phyloP scores from a whole-genome alignment of 2,113 vertebrate genomes.

The Orthochromis indermauri region DNA sequence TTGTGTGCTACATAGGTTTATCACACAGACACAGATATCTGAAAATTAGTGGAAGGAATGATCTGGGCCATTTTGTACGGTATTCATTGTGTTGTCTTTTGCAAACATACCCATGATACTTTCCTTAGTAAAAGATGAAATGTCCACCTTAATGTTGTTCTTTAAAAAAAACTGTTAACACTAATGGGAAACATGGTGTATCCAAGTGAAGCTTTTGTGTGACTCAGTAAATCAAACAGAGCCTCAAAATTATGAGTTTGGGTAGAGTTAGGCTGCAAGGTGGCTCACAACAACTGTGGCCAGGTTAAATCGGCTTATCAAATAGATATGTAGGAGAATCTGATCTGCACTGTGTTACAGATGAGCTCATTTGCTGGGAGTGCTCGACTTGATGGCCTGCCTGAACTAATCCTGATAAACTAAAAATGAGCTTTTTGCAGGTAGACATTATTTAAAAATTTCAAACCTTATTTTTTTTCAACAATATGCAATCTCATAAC shows the following conservation, averaged over 20 bases:
- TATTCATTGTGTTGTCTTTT: neutral
- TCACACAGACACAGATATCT: neutral
- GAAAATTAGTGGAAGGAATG: neutral
- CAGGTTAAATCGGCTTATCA: neutral
- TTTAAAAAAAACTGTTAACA: neutral
- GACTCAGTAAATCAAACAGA: neutral
- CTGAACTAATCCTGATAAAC: neutral
- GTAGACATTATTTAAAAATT: neutral
- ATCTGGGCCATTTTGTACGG: neutral
- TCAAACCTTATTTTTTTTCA: neutral
- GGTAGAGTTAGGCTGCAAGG: neutral
- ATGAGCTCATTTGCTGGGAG: neutral
- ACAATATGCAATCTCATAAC: neutral
- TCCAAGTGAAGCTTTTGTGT: neutral
- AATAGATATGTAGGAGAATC: neutral
- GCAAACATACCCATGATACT: neutral
- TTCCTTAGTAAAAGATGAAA: neutral
- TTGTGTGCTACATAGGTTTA: neutral
- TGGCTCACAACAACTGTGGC: neutral
- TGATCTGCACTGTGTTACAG: neutral
- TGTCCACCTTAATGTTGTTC: neutral
- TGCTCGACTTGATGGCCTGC: neutral
- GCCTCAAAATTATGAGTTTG: neutral
- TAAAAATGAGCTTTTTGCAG: neutral
- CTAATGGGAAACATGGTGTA: neutral